phyloP scores from a whole-genome alignment of 2,113 vertebrate species.

The Eptesicus fuscus region DNA sequence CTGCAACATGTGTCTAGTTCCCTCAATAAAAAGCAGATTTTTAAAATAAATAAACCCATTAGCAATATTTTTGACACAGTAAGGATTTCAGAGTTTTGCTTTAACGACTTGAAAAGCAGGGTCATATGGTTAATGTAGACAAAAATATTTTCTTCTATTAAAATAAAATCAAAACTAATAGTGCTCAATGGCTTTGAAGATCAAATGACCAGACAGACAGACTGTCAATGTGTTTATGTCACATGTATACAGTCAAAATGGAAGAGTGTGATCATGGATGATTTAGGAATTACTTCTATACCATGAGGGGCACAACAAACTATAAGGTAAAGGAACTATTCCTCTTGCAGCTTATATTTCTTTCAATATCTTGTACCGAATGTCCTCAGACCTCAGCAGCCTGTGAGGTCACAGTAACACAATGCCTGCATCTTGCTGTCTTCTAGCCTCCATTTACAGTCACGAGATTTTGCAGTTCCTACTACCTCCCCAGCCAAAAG shows the following conservation, averaged over 20 bases:
- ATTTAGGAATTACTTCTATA: background rate
- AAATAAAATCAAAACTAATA: constrained; percentile 8
- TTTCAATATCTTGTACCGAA: background rate
- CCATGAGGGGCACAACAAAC: background rate
- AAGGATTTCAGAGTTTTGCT: background rate
- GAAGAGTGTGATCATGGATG: background rate
- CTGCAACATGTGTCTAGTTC: background rate
- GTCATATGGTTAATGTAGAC: background rate
- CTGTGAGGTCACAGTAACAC: background rate
- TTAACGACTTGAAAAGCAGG: background rate
- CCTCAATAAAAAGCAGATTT: background rate
- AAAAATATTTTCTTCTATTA: background rate
- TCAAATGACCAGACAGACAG: background rate
- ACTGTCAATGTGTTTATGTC: background rate
- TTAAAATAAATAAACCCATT: background rate
- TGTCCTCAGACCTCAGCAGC: background rate
- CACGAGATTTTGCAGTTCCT: background rate
- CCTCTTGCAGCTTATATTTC: background rate
- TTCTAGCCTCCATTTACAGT: background rate
- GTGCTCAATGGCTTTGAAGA: background rate
- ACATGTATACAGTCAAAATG: background rate
- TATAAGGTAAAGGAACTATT: background rate
- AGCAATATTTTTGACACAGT: constrained; percentile 27
- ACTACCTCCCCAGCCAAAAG: background rate
- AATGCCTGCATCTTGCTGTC: background rate